Evolutionary conservation across 2,113 vertebrate species (phyloP), one percentile per base, ranked within the genome.

Genomic region (Corythornis madagascariensis): DNA sequence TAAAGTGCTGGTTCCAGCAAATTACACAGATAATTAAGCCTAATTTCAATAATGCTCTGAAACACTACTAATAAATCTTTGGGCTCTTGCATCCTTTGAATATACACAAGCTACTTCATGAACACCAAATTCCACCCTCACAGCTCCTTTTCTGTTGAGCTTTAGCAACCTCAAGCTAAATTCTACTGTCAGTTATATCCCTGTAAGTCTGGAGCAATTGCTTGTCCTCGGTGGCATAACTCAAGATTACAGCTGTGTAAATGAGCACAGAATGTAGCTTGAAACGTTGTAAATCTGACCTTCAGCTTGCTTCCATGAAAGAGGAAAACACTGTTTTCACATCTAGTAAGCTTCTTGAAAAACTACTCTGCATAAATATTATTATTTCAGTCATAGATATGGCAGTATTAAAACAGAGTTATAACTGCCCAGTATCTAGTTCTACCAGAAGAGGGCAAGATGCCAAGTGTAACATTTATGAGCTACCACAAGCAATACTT

Each of bases 1-100:
- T 96, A 96, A 97, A 96, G 95, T 96, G 96, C 96, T 97, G 96
- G 96, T 97, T 97, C 96, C 92, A 95, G 95, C 87, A 97, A 97
- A 97, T 97, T 96, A 96, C 96, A 97, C 96, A 97, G 97, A 97
- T 97, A 97, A 98, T 98, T 98, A 97, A 97, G 88, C 86, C 95
- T 97, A 94, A 98, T 98, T 98, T 97, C 94, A 96, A 95, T 97
- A 97, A 97, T 95, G 94, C 95, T 95, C 92, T 20, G 53, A 96
- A 97, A 97, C 93, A 96, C 86, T 95, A 89, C 60, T 94, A 95
- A 96, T 97, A 97, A 97, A 98, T 97, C 96, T 97, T 96, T 71
- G 52, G 76, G 71, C 69, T 93, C 89, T 92, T 90, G 16, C 66
- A 77, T 81, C 77, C 59, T 64, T 90, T 92, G 75, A 91, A 96